A percentile compares a stretch with the other conserved stretches of the same genome.
phyloP scores from a whole-genome alignment of 2,888 invertebrate species.

The Horisme vitalbata region DNA sequence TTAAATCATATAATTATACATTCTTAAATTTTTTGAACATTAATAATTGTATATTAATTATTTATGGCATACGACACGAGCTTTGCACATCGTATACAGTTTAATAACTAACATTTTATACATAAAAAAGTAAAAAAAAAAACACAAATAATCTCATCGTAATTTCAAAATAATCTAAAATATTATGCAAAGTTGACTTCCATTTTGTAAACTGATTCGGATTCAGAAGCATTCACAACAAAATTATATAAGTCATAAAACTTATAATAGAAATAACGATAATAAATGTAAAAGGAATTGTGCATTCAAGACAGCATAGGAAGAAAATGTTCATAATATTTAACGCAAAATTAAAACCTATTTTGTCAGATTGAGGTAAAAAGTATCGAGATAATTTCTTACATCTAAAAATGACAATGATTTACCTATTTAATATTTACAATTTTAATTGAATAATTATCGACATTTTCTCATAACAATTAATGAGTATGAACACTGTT shows the following conservation, averaged over 20 bases:
- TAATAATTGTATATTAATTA: slow-evolving; percentile 49
- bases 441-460: slow-evolving; percentile 58
- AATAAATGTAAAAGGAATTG: slow-evolving; percentile 50
- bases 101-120: slow-evolving; percentile 60
- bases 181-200: slow-evolving; percentile 51
- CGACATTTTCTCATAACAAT: slow-evolving; percentile 63
- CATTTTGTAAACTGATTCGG: slow-evolving; percentile 32
- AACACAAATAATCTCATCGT: slow-evolving; percentile 76
- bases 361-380: slow-evolving; percentile 66
- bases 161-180: slow-evolving; percentile 73
- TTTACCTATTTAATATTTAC: slow-evolving; percentile 68
- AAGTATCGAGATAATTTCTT: slow-evolving; percentile 57
- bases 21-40: slow-evolving; percentile 60
- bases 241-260: slow-evolving; percentile 25
- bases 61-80: slow-evolving; percentile 50
- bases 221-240: slow-evolving; percentile 35
- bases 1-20: slow-evolving; percentile 43
- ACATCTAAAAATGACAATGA: slow-evolving; percentile 63
- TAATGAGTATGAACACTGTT: slow-evolving; percentile 67
- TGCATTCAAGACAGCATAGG: slow-evolving; percentile 61
- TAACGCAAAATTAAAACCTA: slow-evolving; percentile 31
- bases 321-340: slow-evolving; percentile 39
- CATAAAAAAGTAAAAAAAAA: slow-evolving; percentile 72
- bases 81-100: slow-evolving; percentile 20
- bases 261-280: slow-evolving; percentile 29